Percentiles rank a stretch among this genome's conserved stretches.
These are phyloP conservation scores for Myotis daubentonii DNA, from an alignment of 2,797 vertebrate genomes.

Conservation along the genomic window DNA sequence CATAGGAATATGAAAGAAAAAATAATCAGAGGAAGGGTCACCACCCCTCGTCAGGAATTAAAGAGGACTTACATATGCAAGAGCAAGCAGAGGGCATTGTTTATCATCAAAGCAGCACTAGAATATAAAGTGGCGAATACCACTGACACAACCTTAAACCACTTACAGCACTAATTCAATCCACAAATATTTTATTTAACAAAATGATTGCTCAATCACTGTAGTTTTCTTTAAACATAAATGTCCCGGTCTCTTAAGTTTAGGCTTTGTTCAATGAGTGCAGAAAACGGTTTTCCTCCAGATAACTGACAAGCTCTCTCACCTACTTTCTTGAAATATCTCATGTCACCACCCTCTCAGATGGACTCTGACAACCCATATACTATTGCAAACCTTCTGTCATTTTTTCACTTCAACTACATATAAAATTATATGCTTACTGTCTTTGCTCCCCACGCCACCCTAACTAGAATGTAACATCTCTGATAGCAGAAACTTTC, in stretches of 20 bases:
- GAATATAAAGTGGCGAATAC: not conserved
- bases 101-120: slow-evolving; percentile 30
- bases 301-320: not conserved
- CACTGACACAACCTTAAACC: not conserved
- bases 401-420: not conserved
- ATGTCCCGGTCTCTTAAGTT: not conserved
- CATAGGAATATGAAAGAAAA: not conserved
- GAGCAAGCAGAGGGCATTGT: not conserved
- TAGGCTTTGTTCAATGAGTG: not conserved
- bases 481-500: slow-evolving; percentile 16
- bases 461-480: not conserved
- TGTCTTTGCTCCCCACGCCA: not conserved
- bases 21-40: slow-evolving; percentile 10
- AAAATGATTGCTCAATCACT: not conserved
- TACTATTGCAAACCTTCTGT: not conserved
- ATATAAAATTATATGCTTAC: not conserved
- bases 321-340: not conserved
- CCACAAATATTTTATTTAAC: slow-evolving; percentile 9
- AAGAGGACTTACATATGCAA: not conserved
- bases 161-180: not conserved
- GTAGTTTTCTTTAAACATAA: slow-evolving; percentile 17
- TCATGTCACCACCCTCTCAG: not conserved
- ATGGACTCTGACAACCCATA: not conserved
- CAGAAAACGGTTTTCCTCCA: not conserved
- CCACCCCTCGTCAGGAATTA: not conserved